Base-by-base conservation (phyloP, 1,140 invertebrate genomes). In the Penaeus indicus region DNA sequence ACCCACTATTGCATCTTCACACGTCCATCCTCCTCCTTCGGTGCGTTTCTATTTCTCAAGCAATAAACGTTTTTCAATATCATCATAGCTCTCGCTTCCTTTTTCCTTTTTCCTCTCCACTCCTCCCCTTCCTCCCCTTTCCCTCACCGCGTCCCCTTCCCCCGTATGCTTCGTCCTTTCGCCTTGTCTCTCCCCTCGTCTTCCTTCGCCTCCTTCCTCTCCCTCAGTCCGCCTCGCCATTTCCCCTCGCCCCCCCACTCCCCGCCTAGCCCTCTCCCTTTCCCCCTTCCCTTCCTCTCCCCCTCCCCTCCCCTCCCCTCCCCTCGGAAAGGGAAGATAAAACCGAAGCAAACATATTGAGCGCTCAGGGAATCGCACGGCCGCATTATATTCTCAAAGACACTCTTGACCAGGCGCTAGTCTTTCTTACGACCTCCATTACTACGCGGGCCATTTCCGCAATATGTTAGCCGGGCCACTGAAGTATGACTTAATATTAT, bases 401-500 rank as follows among this genome's bases (percentile, higher is more conserved):
- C 60, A 86, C 75, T 83, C 81, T 82, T 82, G 77, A 87, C 78
- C 63, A 82, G 63, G 42, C 78, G 62, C 72, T 64, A 75, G 42
- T 64, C 72, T 87, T 81, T 87, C 85, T 87, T 87, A 82, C 85
- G 85, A 62, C 62, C 85, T 82, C 85, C 85, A 87, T 87, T 87
- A 87, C 85, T 80, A 87, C 78, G 78, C 25, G 79, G 79, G 79
- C 85, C 85, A 82, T 87, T 87, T 87, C 85, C 85, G 75, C 85
- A 87, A 87, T 87, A 87, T 87, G 85, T 87, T 87, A 87, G 85
- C 85, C 61, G 62, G 85, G 78, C 85, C 78, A 81, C 85, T 87
- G 85, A 87, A 81, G 78, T 87, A 87, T 87, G 85, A 87, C 85
- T 87, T 87, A 87, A 87, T 87, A 87, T 87, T 87, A 87, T 87